phyloP scores from a whole-genome alignment of 2,797 vertebrate genomes.

The Adelosebastes latens region DNA sequence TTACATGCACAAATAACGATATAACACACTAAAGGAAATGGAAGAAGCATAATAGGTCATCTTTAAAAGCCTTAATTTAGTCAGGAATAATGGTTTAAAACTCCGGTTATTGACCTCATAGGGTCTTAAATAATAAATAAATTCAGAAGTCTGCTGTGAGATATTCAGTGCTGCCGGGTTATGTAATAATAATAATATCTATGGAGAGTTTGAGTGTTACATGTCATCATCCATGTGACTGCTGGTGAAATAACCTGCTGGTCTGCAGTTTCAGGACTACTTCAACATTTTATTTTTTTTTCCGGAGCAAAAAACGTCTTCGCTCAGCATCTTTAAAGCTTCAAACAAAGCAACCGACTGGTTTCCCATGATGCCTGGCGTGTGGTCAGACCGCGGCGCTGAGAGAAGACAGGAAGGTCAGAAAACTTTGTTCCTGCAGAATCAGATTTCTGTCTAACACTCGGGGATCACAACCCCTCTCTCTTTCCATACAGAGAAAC shows the following conservation, averaged over 20 bases:
- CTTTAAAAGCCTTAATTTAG: background rate
- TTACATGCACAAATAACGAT: rapidly evolving
- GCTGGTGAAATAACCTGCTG: conserved; percentile 12
- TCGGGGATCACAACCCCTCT: background rate
- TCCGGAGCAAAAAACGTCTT: background rate
- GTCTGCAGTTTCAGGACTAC: conserved; percentile 26
- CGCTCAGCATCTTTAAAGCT: conserved; percentile 43
- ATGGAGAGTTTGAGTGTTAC: background rate
- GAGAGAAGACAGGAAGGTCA: conserved; percentile 20
- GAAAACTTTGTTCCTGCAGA: conserved; percentile 36
- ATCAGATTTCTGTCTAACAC: conserved; percentile 10
- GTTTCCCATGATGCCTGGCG: conserved; percentile 21
- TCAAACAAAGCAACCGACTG: background rate
- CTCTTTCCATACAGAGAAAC: conserved; percentile 33
- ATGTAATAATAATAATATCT: background rate
- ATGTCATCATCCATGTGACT: background rate
- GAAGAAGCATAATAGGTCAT: background rate
- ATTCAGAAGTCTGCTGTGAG: background rate
- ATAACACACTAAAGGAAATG: too few species aligned
- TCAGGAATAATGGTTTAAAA: background rate
- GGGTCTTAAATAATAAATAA: background rate
- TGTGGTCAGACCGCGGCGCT: background rate
- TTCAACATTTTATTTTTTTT: conserved; percentile 3
- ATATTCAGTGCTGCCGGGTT: background rate
- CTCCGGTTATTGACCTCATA: background rate